Evolutionary conservation across 1,140 invertebrate genomes (phyloP), one percentile per base, ranked within the genome.

Genomic region (Ceratoteleas bidentatus): DNA sequence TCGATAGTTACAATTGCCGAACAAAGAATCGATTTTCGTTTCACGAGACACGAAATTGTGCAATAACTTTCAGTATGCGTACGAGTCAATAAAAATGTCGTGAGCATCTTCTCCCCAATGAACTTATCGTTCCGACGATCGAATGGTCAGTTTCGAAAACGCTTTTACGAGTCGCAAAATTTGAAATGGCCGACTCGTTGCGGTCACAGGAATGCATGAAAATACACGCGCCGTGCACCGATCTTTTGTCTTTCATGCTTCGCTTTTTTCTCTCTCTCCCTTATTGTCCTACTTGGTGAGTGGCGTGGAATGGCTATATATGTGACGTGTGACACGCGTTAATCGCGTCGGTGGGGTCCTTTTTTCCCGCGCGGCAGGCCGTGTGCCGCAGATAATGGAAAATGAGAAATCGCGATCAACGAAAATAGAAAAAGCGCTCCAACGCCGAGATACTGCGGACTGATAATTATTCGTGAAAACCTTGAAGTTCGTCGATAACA

Each of bases 301-400:
- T 85, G 84, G 80, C 84, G 72, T 68, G 84, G 76, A 81, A 83
- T 82, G 79, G 68, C 76, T 78, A 58, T 85, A 82, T 86, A 84
- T 87, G 87, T 87, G 87, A 89, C 88, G 85, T 84, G 87, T 88
- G 87, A 89, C 88, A 87, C 88, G 87, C 88, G 89, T 89, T 87
- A 89, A 89, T 90, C 87, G 88, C 86, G 85, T 85, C 79, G 82
- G 82, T 83, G 85, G 79, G 84, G 83, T 86, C 84, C 79, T 87
- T 87, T 84, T 85, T 85, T 81, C 73, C 74, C 79, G 53, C 62
- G 53, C 52, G 43, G 49, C 60, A 75, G 64, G 56, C 14, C 49
- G 33, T 38, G 53, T 64, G 58, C 43, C 72, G 69, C 64, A 78
- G 70, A 81, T 78, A 81, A 78, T 81, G 82, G 69, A 81, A 72